Evolutionary conservation across 2,797 vertebrate species (phyloP), one percentile per base, ranked within the genome.

Genomic region (Mormyrus proboscirostris): DNA sequence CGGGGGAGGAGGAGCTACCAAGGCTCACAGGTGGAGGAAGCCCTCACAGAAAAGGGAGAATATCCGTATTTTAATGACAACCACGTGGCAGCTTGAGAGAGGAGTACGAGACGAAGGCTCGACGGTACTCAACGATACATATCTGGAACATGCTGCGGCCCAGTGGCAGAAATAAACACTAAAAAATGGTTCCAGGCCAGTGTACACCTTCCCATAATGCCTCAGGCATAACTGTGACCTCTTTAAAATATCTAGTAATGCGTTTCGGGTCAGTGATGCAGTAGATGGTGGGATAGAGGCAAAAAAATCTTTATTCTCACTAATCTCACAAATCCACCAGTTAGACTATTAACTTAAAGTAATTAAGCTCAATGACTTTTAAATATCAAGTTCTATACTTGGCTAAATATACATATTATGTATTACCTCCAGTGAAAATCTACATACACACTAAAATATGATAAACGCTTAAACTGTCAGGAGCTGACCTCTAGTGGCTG

Each of bases 401-500:
- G 14, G 14, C 16, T 79, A 41, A 79, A 79, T 79, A 73, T 38
- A 33, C 3, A 29, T 29, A 79, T 16, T 25, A 62, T 62, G 59
- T 73, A 79, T 19, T n/a, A 79, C 49, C 4, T 86, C 83, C 49
- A 16, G 44, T 85, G 47, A 51, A 49, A 33, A 41, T 7, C 33
- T 49, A 62, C 3, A 50, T 29, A 10, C n/a, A 6, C 9, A 51
- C 16, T 25, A 25, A 22, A 25, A 41, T 79, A 79, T 38, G 7
- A 19, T 41, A 79, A 44, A 79, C 5, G 5, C 4, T 8, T 69
- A 38, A 88, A 93, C 92, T 93, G 90, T 93, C 86, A 83, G 88
- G 90, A 93, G 93, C 94, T 95, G 95, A 92, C 96, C 96, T 93
- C 96, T 96, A 94, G 95, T 95, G 96, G 93, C 51, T 76, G 82